Base-by-base conservation (phyloP, 2,113 vertebrate genomes). In the Centrocercus urophasianus region DNA sequence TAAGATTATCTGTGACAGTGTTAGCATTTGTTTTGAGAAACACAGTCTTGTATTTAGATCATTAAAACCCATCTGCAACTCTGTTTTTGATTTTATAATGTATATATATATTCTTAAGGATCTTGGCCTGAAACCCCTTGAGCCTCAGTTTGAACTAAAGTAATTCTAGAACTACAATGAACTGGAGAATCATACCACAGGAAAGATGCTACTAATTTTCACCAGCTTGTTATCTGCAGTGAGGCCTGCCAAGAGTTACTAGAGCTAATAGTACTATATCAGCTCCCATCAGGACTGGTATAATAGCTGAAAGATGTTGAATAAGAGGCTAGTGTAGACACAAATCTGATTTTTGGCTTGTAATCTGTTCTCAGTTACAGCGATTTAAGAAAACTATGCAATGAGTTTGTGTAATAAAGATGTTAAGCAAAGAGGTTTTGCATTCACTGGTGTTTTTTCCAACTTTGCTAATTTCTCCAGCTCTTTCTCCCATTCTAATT, bases 351-450 rank as follows among this genome's bases (percentile, higher is more conserved):
- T 59, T 86, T 32, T 52, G 21, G 27, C 40, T 93, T 69, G 89
- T 94, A 86, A 65, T 60, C 75, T 83, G 38, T 81, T 88, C 66
- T 88, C 52, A 69, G 48, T 42, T 43, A 74, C 21, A 87, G 70
- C 8, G 64, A 38, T 0, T 88, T 40, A 64, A 81, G 43, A 32
- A 92, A 92, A n/a, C 34, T 56, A 28, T 69, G 57, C 9, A 61
- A 78, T 28, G 27, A 65, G 84, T 92, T 82, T 91, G 40, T 93
- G 66, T 67, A 76, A 87, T 70, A 85, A 43, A 85, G 56, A 36
- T 4, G 34, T 88, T 86, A 90, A 86, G 76, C 57, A 80, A 86
- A 91, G 17, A 34, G 40, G 72, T 94, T 92, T 87, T 59, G 36
- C 63, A 19, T 0, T 88, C 78, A 52, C 38, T 16, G 34, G 38